Conservation (phyloP, 2,113 vertebrate species). For the Osmerus eperlanus region DNA sequence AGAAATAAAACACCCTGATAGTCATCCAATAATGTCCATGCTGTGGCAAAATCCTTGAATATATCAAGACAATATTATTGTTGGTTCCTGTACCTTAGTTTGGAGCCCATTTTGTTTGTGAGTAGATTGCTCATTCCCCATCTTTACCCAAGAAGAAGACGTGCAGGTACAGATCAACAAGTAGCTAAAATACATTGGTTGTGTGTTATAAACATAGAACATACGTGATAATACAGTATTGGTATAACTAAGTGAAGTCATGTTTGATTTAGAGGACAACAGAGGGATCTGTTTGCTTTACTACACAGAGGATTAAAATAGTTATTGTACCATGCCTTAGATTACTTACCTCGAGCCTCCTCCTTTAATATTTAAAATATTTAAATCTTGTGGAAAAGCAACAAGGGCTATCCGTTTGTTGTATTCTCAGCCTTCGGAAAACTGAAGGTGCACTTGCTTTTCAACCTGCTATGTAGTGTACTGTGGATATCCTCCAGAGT, state of each 20-base stretch:
- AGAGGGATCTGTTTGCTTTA: too few relatives aligned
- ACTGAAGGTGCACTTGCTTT: background rate
- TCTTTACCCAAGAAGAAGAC: constrained; percentile 37
- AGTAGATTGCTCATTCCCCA: constrained; percentile 67
- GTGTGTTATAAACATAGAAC: too few relatives aligned
- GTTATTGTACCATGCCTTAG: too few relatives aligned
- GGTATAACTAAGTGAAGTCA: too few relatives aligned
- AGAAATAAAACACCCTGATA: background rate
- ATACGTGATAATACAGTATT: too few relatives aligned
- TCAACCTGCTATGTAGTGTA: constrained; percentile 12
- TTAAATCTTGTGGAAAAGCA: background rate
- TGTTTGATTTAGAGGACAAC: too few relatives aligned
- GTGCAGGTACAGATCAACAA: constrained; percentile 8
- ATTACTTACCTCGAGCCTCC: background rate
- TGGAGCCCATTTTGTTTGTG: constrained; percentile 10
- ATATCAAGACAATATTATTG: background rate
- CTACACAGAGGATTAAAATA: too few relatives aligned
- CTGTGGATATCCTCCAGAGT: constrained; percentile 33
- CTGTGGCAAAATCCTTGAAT: background rate
- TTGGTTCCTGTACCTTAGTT: constrained; percentile 48
- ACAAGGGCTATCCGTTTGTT: constrained; percentile 10
- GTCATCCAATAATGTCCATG: background rate
- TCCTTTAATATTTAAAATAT: background rate
- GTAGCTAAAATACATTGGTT: background rate
- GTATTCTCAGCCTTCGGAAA: constrained; percentile 27